Evolutionary conservation across 2,888 invertebrate species (phyloP).

Genomic region (Dolomedes plantarius): DNA sequence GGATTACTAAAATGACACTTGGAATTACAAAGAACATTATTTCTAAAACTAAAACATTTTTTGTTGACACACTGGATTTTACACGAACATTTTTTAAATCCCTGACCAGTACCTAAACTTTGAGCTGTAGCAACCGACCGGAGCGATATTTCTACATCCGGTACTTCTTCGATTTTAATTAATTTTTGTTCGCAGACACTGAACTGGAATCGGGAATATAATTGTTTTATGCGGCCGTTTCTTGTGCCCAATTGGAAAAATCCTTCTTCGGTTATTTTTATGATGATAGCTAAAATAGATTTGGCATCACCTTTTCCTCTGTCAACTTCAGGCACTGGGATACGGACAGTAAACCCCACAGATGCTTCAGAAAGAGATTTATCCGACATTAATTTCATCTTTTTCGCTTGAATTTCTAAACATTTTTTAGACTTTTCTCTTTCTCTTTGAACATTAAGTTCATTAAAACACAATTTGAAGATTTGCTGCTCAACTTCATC

Average conservation of each 20-base stretch:
- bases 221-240: conserved; percentile 54
- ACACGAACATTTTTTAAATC: conserved; percentile 13
- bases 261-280: conserved; percentile 63
- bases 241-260: too few species aligned
- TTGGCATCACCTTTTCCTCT: conserved; percentile 63
- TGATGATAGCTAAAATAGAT: conserved; percentile 63
- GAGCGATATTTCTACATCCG: conserved; percentile 59
- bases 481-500: too few species aligned
- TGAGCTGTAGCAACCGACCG: conserved; percentile 57
- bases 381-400: too few species aligned
- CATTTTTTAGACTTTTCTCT: too few species aligned
- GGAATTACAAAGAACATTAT: too few species aligned
- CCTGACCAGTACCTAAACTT: conserved; percentile 35
- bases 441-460: too few species aligned
- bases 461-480: too few species aligned
- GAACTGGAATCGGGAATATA: conserved; percentile 38
- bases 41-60: too few species aligned
- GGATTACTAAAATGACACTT: too few species aligned
- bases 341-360: conserved; percentile 46
- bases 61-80: too few species aligned
- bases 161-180: conserved; percentile 61
- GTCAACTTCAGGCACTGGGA: conserved; percentile 60
- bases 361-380: too few species aligned
- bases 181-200: conserved; percentile 60
- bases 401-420: too few species aligned